Evolutionary conservation across 1,140 invertebrate genomes (phyloP).

Genomic region (Sycophila sp.): DNA sequence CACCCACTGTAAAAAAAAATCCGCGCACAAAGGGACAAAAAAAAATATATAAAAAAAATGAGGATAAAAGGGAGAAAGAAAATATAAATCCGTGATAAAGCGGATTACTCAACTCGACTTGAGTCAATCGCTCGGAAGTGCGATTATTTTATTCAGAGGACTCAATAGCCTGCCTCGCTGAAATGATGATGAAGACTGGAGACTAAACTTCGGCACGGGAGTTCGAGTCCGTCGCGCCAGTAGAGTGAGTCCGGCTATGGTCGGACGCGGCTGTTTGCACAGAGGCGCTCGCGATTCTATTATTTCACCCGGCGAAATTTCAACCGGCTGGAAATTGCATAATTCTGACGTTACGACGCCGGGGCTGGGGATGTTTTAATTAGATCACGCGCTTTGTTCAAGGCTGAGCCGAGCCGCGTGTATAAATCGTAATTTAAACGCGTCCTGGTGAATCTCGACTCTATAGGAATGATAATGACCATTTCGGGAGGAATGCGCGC

Average conservation of each 20-base stretch:
- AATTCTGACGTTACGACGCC: not conserved
- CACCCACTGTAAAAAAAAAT: not conserved
- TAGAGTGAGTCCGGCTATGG: not conserved
- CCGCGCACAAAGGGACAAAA: too few relatives aligned
- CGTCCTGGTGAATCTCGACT: too few relatives aligned
- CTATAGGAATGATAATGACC: too few relatives aligned
- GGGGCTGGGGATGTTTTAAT: too few relatives aligned
- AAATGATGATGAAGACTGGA: conserved; percentile 12
- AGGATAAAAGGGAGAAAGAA: not conserved
- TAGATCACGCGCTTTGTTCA: not conserved
- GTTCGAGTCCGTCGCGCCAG: not conserved
- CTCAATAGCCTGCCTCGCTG: conserved; percentile 30
- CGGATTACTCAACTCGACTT: not conserved
- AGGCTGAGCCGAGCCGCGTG: not conserved
- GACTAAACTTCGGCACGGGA: too few relatives aligned
- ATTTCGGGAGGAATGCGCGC: too few relatives aligned
- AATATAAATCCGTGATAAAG: not conserved
- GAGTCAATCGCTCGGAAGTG: conserved; percentile 42
- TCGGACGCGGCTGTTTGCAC: not conserved
- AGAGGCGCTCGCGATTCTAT: not conserved
- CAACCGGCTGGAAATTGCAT: not conserved
- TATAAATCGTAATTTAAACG: too few relatives aligned
- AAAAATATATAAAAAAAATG: not conserved
- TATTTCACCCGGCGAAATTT: not conserved
- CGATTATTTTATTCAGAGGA: conserved; percentile 47